Conservation (phyloP, 2,113 vertebrate species). For the Tetrax tetrax region DNA sequence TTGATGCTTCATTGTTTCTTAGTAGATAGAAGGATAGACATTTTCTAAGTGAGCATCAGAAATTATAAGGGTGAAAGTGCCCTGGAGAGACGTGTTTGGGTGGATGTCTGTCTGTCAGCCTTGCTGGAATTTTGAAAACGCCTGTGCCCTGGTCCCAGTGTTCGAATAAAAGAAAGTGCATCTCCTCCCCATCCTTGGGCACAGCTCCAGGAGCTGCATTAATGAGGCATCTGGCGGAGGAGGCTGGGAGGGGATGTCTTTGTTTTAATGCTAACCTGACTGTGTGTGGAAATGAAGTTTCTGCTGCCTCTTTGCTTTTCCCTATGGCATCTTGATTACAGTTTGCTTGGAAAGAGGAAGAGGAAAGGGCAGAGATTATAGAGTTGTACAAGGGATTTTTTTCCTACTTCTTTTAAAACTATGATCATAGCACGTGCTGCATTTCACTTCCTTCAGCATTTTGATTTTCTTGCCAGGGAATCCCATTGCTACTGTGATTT, state of each 20-base stretch:
- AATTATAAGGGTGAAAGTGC: neutral
- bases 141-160: neutral
- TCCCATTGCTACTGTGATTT: neutral
- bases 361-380: neutral
- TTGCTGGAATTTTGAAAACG: neutral
- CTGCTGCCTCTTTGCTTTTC: slow-evolving; percentile 27
- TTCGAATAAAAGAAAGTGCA: neutral
- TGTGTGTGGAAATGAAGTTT: slow-evolving; percentile 1
- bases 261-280: slow-evolving; percentile 18
- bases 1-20: neutral
- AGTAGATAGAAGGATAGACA: neutral
- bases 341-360: neutral
- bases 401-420: neutral
- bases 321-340: neutral
- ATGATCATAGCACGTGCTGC: neutral
- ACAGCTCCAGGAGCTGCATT: slow-evolving; percentile 18
- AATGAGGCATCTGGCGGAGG: neutral
- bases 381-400: neutral
- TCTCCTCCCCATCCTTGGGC: neutral
- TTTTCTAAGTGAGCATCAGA: neutral
- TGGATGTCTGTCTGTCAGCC: neutral
- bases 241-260: slow-evolving; percentile 1
- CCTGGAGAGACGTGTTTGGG: neutral
- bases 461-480: neutral
- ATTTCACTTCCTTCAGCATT: neutral